Conservation (phyloP, 2,888 invertebrate genomes). For the Parthenolecanium corni region DNA sequence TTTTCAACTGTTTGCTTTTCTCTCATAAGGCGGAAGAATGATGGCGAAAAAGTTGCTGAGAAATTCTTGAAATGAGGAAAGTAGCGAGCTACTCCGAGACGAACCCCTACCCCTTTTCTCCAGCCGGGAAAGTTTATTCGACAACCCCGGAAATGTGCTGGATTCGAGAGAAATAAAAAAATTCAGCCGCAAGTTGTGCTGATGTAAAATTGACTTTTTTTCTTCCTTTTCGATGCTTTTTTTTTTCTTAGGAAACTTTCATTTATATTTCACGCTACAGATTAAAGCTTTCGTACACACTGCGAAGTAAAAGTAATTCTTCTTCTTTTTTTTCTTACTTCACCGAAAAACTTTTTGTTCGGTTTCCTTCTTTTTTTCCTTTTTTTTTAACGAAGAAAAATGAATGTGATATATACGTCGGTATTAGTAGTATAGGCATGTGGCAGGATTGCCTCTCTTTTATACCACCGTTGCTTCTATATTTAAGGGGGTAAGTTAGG, state of each 20-base stretch:
- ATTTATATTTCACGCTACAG: background rate
- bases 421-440: slow-evolving; percentile 27
- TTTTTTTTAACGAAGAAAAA: slow-evolving; percentile 25
- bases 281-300: slow-evolving; percentile 3
- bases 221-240: no score
- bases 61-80: no score
- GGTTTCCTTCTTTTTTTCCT: background rate
- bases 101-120: no score
- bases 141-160: background rate
- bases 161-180: slow-evolving; percentile 7
- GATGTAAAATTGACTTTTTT: slow-evolving; percentile 19
- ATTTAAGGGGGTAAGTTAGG: slow-evolving; percentile 20
- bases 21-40: no score
- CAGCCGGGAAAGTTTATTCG: background rate
- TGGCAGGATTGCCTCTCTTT: slow-evolving; percentile 24
- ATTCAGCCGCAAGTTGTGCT: background rate
- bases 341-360: background rate
- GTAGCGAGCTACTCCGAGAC: no score
- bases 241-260: background rate
- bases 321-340: slow-evolving; percentile 9
- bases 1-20: no score
- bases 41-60: no score
- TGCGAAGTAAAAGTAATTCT: slow-evolving; percentile 14
- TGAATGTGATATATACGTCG: slow-evolving; percentile 24
- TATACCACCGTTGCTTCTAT: slow-evolving; percentile 17